Evolutionary conservation across 2,113 vertebrate genomes (phyloP), one percentile per base, ranked within the genome.

Genomic region (Cichladusa arquata): DNA sequence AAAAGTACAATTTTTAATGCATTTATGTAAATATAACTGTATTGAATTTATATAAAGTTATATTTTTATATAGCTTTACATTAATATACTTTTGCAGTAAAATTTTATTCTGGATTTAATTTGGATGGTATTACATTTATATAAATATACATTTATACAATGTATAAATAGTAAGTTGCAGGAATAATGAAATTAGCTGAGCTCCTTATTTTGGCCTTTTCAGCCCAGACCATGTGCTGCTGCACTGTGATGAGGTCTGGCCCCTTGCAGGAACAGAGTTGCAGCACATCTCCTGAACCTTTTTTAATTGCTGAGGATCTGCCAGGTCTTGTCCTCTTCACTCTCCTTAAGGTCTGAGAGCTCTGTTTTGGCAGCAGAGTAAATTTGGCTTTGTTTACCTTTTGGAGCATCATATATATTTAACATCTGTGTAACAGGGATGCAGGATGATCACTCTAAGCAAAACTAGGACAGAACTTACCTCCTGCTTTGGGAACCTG

Each of bases 181-280:
- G 40, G 48, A 78, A 54, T 3, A 76, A 60, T 34, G 18, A 81
- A 73, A 64, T 5, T 5, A 84, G 44, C 34, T 53, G 56, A 93
- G 9, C 22, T 47, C 34, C n/a, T 48, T 29, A 3, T 31, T 92
- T 60, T 77, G 60, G 33, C 42, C 26, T 80, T 92, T 38, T 6
- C 19, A 64, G 19, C 34, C 29, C 42, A 54, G 76, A 44, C 7
- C n/a, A 24, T 2, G 0, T n/a, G 31, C 29, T 81, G 42, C 34
- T 64, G 34, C 14, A 7, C 34, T 51, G 51, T 26, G 34, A 18
- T 5, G 56, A 66, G 48, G 17, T 44, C 34, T 56, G 64, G 25
- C 18, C 38, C 24, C 34, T 69, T 0, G 0, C 23, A 50, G 38
- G 23, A 33, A 14, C 4, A 17, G 2, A 45, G 23, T 9, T 74